Evolutionary conservation across 1,140 invertebrate species (phyloP), one percentile per base, ranked within the genome.

Genomic region (Ectropis grisescens): DNA sequence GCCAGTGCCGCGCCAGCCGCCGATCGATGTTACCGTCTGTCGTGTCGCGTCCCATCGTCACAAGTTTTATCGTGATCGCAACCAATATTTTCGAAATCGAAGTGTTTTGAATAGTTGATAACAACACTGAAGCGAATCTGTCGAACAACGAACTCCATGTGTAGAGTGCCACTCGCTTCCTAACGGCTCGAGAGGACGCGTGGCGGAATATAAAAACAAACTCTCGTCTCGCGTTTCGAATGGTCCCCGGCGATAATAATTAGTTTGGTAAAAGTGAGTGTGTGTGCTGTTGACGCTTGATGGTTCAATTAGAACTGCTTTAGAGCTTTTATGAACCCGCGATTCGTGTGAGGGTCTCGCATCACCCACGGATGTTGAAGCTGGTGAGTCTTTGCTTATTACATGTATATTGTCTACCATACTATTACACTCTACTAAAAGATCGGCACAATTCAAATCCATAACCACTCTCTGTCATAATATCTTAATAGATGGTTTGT

Each of bases 201-300:
- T 68, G 54, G 55, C 68, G 56, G 52, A 56, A 59, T 43, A 54
- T 47, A 60, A 61, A 57, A 69, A 60, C 50, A 67, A 67, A 76
- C 57, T 65, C 55, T 62, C 55, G 57, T 59, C 54, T 60, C 55
- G 57, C 56, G 52, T 68, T 64, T 41, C 48, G 64, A 70, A 68
- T 68, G 64, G 54, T 68, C 61, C 55, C 41, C 51, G 34, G 39
- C 47, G n/a, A n/a, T n/a, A 57, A 55, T 62, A 60, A 71, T 67
- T 70, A 70, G 62, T 74, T 75, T 65, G 55, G 67, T 71, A 72
- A 69, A 71, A 79, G 74, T 79, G 70, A 69, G 70, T 75, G 71
- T 67, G 61, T 79, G 74, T 68, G 55, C 47, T 62, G 67, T 71
- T 66, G 53, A 72, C 59, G 58, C 45, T 66, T 62, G 58, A 67